Evolutionary conservation across 2,797 vertebrate species (phyloP), one percentile per base, ranked within the genome.

Genomic region (Sparus aurata): DNA sequence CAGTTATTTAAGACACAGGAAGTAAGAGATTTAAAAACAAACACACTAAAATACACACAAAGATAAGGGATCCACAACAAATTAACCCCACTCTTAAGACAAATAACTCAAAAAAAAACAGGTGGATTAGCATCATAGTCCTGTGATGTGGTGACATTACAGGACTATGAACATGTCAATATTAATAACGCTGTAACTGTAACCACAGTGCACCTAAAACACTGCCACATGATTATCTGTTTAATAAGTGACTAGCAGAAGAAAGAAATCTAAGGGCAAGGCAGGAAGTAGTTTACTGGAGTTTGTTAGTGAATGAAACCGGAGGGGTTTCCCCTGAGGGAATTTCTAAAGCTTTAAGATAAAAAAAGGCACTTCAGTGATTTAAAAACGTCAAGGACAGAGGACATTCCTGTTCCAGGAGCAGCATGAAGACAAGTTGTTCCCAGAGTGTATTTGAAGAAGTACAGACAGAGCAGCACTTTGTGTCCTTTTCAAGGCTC

Each of bases 211-310:
- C 4, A 17, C n/a, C 47, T 52, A 45, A 45, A 45, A 45, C 16
- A 54, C 38, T 50, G 22, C 23, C 15, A 57, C 8, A 12, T 41
- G 12, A 1, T 23, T 60, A 4, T 43, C 5, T 46, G 4, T 20
- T 67, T 60, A 72, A 38, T 18, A 53, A 8, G 0, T 17, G 59
- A 47, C 1, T 0, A 38, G n/a, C 2, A 63, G 18, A 47, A 17
- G 16, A 10, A 49, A 2, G 3, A 41, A 13, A 58, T 7, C 13
- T 5, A 17, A 69, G 7, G 10, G 8, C 12, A 3, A 13, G 45
- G 8, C 17, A 65, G 67, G 68, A 81, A 57, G 30, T 62, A n/a
- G 8, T 17, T 70, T 1, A 46, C 13, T 67, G 60, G 46, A 69
- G 60, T 61, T 6, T 13, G 41, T 43, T 20, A 17, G 23, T 5